These are phyloP conservation scores for Orycteropus afer DNA, from an alignment of 2,113 vertebrate genomes.

Conservation along the genomic window DNA sequence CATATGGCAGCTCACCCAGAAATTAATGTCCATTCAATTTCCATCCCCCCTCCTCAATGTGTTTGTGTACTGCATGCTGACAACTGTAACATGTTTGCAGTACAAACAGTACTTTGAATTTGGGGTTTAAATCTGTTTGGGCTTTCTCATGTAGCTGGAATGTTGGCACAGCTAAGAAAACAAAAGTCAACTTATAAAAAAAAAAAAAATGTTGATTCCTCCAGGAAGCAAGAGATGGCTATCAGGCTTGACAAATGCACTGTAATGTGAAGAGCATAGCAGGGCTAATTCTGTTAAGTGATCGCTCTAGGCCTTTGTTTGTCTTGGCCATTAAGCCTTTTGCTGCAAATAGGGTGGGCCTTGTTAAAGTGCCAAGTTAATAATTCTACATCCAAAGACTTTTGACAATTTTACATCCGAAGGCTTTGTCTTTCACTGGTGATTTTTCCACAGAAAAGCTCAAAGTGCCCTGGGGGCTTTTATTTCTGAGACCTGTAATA, in stretches of 20 bases:
- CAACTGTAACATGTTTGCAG: slow-evolving; percentile 84
- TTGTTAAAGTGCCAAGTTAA: slow-evolving; percentile 25
- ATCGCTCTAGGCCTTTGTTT: slow-evolving; percentile 8
- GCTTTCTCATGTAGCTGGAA: slow-evolving; percentile 85
- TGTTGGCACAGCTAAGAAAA: slow-evolving; percentile 83
- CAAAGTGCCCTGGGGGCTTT: neutral
- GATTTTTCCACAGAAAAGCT: slow-evolving; percentile 35
- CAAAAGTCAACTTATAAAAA: slow-evolving; percentile 73
- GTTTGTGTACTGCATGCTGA: slow-evolving; percentile 78
- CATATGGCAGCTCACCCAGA: slow-evolving; percentile 24
- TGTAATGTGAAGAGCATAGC: neutral
- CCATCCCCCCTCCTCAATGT: neutral
- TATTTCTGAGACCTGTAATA: neutral
- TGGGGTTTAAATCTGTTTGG: slow-evolving; percentile 75
- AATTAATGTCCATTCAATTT: slow-evolving; percentile 25
- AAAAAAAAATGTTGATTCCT: slow-evolving; percentile 34
- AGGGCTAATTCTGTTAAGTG: neutral
- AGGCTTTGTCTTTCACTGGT: slow-evolving; percentile 37
- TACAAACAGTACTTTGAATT: slow-evolving; percentile 82
- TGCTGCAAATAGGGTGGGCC: slow-evolving; percentile 31
- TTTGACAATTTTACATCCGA: slow-evolving; percentile 28
- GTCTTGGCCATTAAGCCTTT: slow-evolving; percentile 20
- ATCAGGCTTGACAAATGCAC: slow-evolving; percentile 17
- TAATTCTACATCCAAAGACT: slow-evolving; percentile 19
- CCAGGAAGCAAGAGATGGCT: slow-evolving; percentile 54